phyloP scores from a whole-genome alignment of 1,140 invertebrate genomes.

The Agraylea sexmaculata region DNA sequence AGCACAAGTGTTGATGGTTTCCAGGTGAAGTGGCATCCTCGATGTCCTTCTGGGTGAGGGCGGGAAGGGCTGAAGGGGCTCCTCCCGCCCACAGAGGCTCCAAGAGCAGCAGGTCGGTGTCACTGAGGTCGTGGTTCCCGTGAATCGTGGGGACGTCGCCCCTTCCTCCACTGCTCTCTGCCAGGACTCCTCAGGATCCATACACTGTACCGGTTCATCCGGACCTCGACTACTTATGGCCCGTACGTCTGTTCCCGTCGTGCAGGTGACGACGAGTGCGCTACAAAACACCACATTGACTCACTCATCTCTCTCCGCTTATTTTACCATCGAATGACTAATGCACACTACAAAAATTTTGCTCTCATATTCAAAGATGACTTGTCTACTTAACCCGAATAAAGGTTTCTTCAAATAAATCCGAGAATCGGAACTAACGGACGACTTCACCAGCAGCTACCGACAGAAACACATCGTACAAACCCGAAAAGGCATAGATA shows the following conservation, averaged over 20 bases:
- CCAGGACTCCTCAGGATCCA: not conserved
- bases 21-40: too few relatives aligned
- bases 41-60: not conserved
- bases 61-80: not conserved
- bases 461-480: too few relatives aligned
- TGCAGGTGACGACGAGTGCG: constrained; percentile 6
- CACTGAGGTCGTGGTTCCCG: not conserved
- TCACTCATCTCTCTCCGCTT: too few relatives aligned
- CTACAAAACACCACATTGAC: not conserved
- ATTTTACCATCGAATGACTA: too few relatives aligned
- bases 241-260: constrained; percentile 4
- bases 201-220: constrained; percentile 7
- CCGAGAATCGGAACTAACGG: too few relatives aligned
- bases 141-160: constrained; percentile 1
- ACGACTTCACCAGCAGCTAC: too few relatives aligned
- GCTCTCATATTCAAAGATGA: too few relatives aligned
- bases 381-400: too few relatives aligned
- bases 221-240: not conserved
- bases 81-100: constrained; percentile 9
- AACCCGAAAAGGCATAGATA: too few relatives aligned
- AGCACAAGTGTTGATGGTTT: too few relatives aligned
- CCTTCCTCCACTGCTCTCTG: constrained; percentile 11
- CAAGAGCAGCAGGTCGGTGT: constrained; percentile 14
- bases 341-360: too few relatives aligned
- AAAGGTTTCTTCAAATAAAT: too few relatives aligned